phyloP scores from a whole-genome alignment of 2,113 vertebrate genomes.

The Peucedramus taeniatus region DNA sequence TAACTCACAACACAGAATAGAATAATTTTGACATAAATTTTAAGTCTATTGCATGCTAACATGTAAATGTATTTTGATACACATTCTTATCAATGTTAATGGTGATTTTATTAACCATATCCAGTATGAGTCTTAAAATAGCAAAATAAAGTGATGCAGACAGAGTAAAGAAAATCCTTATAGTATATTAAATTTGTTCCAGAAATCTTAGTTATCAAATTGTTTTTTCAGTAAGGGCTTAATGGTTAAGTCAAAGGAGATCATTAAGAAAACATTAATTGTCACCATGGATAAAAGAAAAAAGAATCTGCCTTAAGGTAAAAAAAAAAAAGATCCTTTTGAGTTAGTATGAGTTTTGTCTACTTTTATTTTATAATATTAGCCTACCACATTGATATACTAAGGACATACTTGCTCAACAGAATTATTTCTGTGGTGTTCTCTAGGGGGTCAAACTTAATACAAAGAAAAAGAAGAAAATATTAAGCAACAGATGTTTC shows the following conservation, averaged over 20 bases:
- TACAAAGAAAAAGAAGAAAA: neutral
- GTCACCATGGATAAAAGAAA: neutral
- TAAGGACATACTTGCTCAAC: neutral
- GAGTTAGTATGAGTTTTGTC: neutral
- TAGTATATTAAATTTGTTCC: neutral
- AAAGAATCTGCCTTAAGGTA: neutral
- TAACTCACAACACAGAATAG: neutral
- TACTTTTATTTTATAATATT: neutral
- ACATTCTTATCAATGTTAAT: neutral
- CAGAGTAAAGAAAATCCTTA: neutral
- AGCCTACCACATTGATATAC: neutral
- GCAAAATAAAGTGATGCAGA: neutral
- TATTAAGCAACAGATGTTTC: rapidly evolving
- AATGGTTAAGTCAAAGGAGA: neutral
- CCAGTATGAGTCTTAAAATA: neutral
- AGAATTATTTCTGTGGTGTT: neutral
- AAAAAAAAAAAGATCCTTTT: neutral
- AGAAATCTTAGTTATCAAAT: neutral
- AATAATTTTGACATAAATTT: neutral
- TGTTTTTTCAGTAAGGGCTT: neutral
- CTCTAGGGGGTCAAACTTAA: neutral
- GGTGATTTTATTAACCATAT: neutral
- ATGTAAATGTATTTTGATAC: neutral
- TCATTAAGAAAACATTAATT: neutral
- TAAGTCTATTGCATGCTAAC: neutral